Conservation (phyloP, 2,888 invertebrate species). For the Drosophila nigricruria region DNA sequence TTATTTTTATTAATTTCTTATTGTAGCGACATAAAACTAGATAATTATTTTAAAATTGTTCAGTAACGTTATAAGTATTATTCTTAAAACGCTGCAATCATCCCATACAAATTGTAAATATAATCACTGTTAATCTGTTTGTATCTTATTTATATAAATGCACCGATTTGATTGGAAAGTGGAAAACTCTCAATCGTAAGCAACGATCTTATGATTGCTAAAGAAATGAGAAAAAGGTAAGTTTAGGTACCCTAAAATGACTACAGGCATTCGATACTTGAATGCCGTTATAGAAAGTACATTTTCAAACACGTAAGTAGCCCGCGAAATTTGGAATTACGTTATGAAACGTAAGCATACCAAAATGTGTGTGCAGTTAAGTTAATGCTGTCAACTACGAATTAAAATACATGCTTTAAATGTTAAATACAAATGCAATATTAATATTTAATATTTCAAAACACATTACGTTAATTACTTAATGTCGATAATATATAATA, state of each 20-base stretch:
- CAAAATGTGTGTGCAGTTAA: background rate
- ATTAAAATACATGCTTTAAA: background rate
- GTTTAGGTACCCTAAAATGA: background rate
- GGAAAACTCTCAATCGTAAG: background rate
- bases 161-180: slow-evolving; percentile 16
- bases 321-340: background rate
- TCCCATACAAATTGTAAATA: slow-evolving; percentile 63
- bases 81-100: slow-evolving; percentile 60
- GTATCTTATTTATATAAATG: slow-evolving; percentile 34
- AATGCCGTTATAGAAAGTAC: background rate
- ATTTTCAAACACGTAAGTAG: background rate
- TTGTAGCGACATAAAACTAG: slow-evolving; percentile 56
- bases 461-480: background rate
- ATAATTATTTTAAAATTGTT: slow-evolving; percentile 57
- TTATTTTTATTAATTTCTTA: slow-evolving; percentile 75
- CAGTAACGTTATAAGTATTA: slow-evolving; percentile 62
- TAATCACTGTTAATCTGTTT: slow-evolving; percentile 54
- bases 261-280: background rate
- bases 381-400: background rate
- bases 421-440: background rate
- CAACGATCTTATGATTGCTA: background rate
- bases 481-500: background rate
- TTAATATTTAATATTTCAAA: background rate
- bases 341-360: background rate
- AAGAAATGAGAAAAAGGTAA: background rate